A percentile compares a stretch with the other conserved stretches of the same genome.
Evolutionary conservation across 1,140 invertebrate species (phyloP).

Genomic region (Drosophila varians): DNA sequence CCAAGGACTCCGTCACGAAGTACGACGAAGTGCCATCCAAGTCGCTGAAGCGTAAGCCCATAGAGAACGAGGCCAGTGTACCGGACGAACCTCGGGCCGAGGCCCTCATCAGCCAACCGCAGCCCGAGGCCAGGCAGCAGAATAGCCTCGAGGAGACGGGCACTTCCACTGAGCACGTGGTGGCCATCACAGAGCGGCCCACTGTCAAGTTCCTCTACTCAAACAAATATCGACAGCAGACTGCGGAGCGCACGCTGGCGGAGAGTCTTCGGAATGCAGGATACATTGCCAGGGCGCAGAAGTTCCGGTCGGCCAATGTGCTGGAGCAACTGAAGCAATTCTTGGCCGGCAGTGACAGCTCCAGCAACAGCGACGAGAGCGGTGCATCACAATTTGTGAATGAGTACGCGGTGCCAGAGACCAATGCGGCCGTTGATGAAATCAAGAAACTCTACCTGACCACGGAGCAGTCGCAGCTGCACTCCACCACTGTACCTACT

Average conservation of each 20-base stretch:
- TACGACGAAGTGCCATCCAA: slow-evolving; percentile 8
- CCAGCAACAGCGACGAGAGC: slow-evolving; percentile 65
- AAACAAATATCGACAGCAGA: slow-evolving; percentile 75
- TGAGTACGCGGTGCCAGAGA: slow-evolving; percentile 59
- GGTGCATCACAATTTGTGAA: slow-evolving; percentile 75
- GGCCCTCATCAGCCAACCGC: slow-evolving; percentile 53
- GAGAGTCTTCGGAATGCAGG: slow-evolving; percentile 77
- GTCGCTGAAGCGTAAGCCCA: slow-evolving; percentile 36
- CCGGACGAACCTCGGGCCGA: slow-evolving; percentile 60
- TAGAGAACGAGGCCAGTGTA: slow-evolving; percentile 59
- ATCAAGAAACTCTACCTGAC: slow-evolving; percentile 48
- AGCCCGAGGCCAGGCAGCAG: slow-evolving; percentile 40
- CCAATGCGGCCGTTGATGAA: slow-evolving; percentile 62
- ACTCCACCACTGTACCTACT: slow-evolving; percentile 27
- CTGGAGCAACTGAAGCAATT: slow-evolving; percentile 73
- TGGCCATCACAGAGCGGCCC: slow-evolving; percentile 61
- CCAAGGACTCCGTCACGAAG: slow-evolving; percentile 35
- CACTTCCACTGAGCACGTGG: slow-evolving; percentile 48
- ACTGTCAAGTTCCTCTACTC: slow-evolving; percentile 70
- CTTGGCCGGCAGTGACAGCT: slow-evolving; percentile 56
- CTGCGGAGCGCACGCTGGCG: slow-evolving; percentile 64
- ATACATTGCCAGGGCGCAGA: slow-evolving; percentile 53
- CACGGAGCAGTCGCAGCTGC: slow-evolving; percentile 14
- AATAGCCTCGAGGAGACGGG: slow-evolving; percentile 60
- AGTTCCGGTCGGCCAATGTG: slow-evolving; percentile 49